phyloP scores from a whole-genome alignment of 2,888 invertebrate species.

The Drosophila quasianomalipes region DNA sequence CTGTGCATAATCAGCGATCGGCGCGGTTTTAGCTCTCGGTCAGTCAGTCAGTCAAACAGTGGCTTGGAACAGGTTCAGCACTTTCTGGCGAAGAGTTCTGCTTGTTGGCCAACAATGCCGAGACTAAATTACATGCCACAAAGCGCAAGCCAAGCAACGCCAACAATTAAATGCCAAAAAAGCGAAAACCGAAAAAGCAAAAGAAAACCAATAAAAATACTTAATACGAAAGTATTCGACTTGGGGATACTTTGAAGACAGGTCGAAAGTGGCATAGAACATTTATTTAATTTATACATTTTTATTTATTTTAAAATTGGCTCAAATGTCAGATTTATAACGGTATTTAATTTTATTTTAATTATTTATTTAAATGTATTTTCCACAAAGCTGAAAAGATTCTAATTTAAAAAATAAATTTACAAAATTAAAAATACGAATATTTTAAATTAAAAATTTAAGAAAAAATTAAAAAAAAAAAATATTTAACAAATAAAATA shows the following conservation, averaged over 20 bases:
- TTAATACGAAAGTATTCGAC: neutral
- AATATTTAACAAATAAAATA: neutral
- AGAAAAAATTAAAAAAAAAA: neutral
- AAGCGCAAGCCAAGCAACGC: slow-evolving; percentile 15
- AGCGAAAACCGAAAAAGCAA: slow-evolving; percentile 53
- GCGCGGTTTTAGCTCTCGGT: slow-evolving; percentile 45
- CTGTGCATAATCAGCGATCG: slow-evolving; percentile 30
- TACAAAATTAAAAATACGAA: neutral
- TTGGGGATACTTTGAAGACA: neutral
- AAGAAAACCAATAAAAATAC: slow-evolving; percentile 27
- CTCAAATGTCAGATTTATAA: too few relatives aligned
- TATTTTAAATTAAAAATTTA: neutral
- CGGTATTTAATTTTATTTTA: neutral
- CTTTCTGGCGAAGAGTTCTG: slow-evolving; percentile 23
- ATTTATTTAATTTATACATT: neutral
- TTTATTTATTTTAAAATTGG: neutral
- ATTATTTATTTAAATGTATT: too few relatives aligned
- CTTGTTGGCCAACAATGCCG: slow-evolving; percentile 15
- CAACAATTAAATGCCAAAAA: slow-evolving; percentile 54
- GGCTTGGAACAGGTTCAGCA: slow-evolving; percentile 33
- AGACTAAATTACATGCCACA: slow-evolving; percentile 29
- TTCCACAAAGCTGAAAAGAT: neutral
- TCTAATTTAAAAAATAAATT: neutral
- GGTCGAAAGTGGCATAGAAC: rapidly evolving
- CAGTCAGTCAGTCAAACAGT: slow-evolving; percentile 59